Percentiles rank a stretch among this genome's conserved stretches.
These are phyloP conservation scores for Eupithecia tripunctaria DNA, from an alignment of 2,888 invertebrate species.

Conservation along the genomic window DNA sequence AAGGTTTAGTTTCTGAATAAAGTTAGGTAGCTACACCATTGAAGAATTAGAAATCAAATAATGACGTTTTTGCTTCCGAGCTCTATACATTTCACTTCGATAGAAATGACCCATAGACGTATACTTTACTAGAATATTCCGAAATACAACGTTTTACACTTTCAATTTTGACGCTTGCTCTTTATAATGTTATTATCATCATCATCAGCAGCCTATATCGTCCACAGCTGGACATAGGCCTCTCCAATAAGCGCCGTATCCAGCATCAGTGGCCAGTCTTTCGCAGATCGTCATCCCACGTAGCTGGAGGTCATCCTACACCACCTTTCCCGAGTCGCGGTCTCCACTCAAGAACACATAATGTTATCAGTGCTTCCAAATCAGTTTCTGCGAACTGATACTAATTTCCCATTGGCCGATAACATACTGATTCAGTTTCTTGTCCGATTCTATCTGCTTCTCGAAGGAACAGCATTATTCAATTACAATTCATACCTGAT, in stretches of 20 bases:
- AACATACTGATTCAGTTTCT: constrained; percentile 41
- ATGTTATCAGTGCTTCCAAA: constrained; percentile 1
- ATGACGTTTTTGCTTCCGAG: neutral
- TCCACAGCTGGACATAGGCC: no score
- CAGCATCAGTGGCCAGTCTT: no score
- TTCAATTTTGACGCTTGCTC: neutral
- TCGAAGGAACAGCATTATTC: constrained; percentile 42
- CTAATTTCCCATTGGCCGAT: constrained; percentile 43
- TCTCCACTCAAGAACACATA: neutral
- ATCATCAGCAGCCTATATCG: no score
- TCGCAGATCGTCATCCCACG: no score
- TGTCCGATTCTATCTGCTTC: constrained; percentile 43
- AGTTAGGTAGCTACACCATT: neutral
- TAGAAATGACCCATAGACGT: neutral
- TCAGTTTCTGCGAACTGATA: constrained; percentile 17
- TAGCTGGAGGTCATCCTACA: no score
- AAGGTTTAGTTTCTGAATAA: neutral
- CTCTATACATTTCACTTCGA: neutral
- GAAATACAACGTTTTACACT: neutral
- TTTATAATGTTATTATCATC: neutral
- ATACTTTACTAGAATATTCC: neutral
- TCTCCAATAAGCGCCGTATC: no score
- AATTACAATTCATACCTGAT: constrained; percentile 43
- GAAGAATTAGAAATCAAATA: neutral
- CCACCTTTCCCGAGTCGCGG: no score